These are phyloP conservation scores for Ginglymostoma cirratum DNA, from an alignment of 2,113 vertebrate genomes.

Conservation along the genomic window DNA sequence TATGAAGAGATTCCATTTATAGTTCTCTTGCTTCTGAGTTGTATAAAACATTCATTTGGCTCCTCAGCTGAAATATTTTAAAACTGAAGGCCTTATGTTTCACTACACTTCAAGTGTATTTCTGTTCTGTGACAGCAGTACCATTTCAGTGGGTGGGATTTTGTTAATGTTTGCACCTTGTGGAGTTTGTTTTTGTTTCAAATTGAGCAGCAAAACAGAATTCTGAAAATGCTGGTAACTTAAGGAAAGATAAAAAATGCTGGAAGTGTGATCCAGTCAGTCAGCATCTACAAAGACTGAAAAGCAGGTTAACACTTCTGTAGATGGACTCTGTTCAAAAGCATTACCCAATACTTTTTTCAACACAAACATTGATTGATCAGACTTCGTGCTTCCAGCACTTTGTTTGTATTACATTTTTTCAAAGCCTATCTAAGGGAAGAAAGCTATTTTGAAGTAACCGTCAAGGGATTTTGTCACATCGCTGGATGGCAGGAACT, in stretches of 20 bases:
- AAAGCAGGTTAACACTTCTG: not conserved
- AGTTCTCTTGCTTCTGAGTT: not conserved
- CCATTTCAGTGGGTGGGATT: not conserved
- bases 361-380: not conserved
- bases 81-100: not conserved
- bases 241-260: not conserved
- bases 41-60: not conserved
- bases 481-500: not conserved
- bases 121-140: not conserved
- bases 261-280: too few species aligned
- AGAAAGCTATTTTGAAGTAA: not conserved
- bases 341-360: not conserved
- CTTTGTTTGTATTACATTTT: not conserved
- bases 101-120: not conserved
- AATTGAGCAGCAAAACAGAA: not conserved
- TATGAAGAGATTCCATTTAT: not conserved
- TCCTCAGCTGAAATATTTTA: not conserved
- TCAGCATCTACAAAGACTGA: not conserved
- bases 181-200: not conserved
- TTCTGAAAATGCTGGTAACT: not conserved
- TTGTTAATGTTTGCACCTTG: not conserved
- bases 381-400: not conserved
- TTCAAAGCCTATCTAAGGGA: not conserved
- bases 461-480: not conserved
- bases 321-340: not conserved